These are phyloP conservation scores for Leucophenga maculata DNA, from an alignment of 2,888 invertebrate genomes.

Conservation along the genomic window DNA sequence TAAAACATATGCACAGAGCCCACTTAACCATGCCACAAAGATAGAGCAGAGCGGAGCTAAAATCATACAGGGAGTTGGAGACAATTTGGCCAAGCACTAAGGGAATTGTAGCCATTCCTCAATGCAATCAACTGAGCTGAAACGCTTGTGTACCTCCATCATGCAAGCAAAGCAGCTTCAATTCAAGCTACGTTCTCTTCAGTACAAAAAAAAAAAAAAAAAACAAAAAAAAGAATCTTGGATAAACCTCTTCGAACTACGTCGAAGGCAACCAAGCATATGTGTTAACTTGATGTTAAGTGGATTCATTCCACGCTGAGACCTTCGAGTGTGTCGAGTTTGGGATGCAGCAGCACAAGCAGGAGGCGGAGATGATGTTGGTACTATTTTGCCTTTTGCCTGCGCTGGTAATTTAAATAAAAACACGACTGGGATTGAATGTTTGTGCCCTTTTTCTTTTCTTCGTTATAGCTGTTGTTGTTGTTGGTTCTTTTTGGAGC, in stretches of 20 bases:
- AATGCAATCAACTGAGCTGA: neutral
- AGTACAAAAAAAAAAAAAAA: no score
- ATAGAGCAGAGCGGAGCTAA: slow-evolving; percentile 5
- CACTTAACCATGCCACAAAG: slow-evolving; percentile 9
- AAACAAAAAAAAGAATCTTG: no score
- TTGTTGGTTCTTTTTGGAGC: slow-evolving; percentile 23
- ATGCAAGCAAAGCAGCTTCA: no score
- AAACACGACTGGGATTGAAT: slow-evolving; percentile 42
- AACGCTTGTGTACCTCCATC: no score
- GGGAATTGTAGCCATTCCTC: slow-evolving; percentile 3
- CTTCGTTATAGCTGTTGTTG: no score
- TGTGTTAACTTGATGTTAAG: slow-evolving; percentile 66
- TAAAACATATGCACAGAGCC: slow-evolving; percentile 18
- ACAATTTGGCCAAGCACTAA: neutral
- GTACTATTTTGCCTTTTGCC: neutral
- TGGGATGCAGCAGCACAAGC: neutral
- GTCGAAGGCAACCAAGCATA: slow-evolving; percentile 52
- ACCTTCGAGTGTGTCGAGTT: neutral
- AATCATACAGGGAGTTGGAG: neutral
- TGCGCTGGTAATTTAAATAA: slow-evolving; percentile 67
- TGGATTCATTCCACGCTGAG: slow-evolving; percentile 57
- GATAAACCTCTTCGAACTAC: neutral
- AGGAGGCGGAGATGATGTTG: no score
- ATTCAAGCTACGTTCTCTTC: neutral
- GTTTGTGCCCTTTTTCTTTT: slow-evolving; percentile 30